Evolutionary conservation across 1,140 invertebrate genomes (phyloP).

Genomic region (Anagrus nilaparvatae): DNA sequence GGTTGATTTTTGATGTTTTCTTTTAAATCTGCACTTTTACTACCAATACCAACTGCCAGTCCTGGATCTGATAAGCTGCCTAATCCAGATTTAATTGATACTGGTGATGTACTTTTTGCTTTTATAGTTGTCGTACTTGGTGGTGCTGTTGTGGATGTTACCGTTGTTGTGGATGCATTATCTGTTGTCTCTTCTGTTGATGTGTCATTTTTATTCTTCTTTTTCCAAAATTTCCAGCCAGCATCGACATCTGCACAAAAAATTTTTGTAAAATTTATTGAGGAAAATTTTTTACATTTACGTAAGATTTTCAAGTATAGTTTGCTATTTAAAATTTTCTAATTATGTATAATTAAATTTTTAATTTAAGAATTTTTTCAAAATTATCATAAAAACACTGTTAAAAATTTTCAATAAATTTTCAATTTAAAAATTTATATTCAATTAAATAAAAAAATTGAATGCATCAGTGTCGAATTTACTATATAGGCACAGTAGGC

Average conservation of each 20-base stretch:
- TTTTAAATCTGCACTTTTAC: constrained; percentile 17
- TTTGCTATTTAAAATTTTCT: no score
- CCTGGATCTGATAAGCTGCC: constrained; percentile 22
- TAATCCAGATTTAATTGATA: constrained; percentile 14
- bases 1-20: constrained; percentile 19
- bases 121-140: constrained; percentile 13
- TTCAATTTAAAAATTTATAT: no score
- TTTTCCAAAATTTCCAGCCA: constrained; percentile 33
- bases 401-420: no score
- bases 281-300: neutral
- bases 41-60: constrained; percentile 24
- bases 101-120: constrained; percentile 5
- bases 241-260: constrained; percentile 24
- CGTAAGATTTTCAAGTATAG: no score
- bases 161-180: neutral
- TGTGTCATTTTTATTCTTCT: constrained; percentile 21
- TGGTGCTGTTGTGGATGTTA: neutral
- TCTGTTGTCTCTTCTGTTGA: neutral
- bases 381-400: no score
- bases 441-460: no score
- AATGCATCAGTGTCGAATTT: no score
- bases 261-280: no score
- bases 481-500: no score
- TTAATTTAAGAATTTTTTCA: no score
- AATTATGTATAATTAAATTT: no score